These are phyloP conservation scores for Patella depressa DNA, from an alignment of 2,888 invertebrate genomes.

Conservation along the genomic window DNA sequence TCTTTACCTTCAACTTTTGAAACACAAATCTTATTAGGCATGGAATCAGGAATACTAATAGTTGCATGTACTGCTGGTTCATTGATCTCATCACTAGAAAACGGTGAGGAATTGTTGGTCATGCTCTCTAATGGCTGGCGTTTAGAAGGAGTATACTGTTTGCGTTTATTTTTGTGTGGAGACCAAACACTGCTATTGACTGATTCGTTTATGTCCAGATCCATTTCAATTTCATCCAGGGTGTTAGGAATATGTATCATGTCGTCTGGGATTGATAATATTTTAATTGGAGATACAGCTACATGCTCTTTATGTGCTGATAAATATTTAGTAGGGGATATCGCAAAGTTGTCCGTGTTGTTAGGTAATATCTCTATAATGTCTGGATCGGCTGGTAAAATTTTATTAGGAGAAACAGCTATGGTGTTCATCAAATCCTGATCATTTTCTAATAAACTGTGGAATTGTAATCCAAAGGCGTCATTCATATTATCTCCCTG, in stretches of 20 bases:
- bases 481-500: not conserved
- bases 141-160: constrained; percentile 44
- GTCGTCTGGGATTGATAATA: no score
- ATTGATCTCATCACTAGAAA: no score
- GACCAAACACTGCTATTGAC: constrained; percentile 15
- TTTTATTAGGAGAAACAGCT: constrained; percentile 26
- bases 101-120: not conserved
- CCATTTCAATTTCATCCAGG: constrained; percentile 11
- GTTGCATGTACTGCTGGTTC: no score
- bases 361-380: no score
- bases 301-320: no score
- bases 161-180: constrained; percentile 43
- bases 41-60: no score
- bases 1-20: no score
- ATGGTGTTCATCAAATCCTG: constrained; percentile 23
- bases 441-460: not conserved
- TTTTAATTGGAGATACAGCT: no score
- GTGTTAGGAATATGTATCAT: not conserved
- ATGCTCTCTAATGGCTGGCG: not conserved
- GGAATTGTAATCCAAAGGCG: not conserved
- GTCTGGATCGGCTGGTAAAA: constrained; percentile 20
- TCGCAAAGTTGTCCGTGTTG: no score
- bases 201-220: not conserved
- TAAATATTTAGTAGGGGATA: no score
- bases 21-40: no score